These are phyloP conservation scores for Argyrosomus regius DNA, from an alignment of 2,797 vertebrate species.

Conservation along the genomic window DNA sequence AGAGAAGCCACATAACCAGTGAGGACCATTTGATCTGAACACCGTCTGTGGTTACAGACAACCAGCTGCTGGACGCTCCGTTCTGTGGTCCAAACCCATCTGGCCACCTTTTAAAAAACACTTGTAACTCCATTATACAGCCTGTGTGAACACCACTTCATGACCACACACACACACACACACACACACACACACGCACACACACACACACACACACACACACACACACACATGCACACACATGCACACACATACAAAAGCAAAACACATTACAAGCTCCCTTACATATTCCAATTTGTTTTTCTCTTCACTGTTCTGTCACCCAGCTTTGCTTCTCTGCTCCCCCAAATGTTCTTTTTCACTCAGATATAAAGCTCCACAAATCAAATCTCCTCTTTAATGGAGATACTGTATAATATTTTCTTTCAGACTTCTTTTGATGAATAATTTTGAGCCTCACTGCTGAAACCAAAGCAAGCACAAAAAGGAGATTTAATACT, in stretches of 20 bases:
- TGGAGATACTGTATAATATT: neutral
- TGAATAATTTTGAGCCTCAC: neutral
- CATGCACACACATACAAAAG: constrained; percentile 30
- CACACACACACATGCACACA: constrained; percentile 13
- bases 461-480: neutral
- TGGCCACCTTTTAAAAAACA: constrained; percentile 39
- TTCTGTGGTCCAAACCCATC: constrained; percentile 37
- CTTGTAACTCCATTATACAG: constrained; percentile 2
- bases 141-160: constrained; percentile 9
- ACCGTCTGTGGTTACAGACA: constrained; percentile 35
- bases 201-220: constrained; percentile 29
- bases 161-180: constrained; percentile 37
- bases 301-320: neutral
- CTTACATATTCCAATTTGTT: neutral
- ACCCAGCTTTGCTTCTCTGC: neutral
- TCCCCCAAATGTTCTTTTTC: neutral
- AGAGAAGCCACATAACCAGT: neutral
- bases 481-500: no score
- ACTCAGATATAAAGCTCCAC: neutral
- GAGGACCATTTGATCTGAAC: constrained; percentile 24
- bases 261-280: neutral
- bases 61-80: constrained; percentile 39
- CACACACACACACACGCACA: constrained; percentile 18
- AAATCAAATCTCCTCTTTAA: neutral
- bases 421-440: neutral